phyloP scores from a whole-genome alignment of 2,113 vertebrate genomes.

The Notothenia coriiceps region DNA sequence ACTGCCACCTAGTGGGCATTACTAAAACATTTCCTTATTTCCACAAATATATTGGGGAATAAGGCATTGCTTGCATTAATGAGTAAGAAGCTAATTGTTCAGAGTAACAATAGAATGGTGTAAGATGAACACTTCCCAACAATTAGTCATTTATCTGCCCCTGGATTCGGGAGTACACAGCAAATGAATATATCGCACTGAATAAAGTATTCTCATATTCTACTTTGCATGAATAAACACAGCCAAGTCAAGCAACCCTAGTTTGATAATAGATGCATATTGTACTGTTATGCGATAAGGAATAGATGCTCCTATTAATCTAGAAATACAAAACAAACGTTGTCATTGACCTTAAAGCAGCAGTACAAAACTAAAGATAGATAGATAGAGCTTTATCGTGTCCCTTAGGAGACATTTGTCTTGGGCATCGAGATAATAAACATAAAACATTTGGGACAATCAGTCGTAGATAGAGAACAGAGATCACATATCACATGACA shows the following conservation, averaged over 20 bases:
- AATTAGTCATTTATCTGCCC: neutral
- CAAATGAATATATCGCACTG: neutral
- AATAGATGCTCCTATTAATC: neutral
- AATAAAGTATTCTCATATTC: neutral
- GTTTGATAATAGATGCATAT: neutral
- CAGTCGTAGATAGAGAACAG: too few relatives aligned
- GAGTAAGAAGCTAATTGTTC: neutral
- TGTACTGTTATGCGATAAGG: neutral
- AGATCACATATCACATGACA: too few relatives aligned
- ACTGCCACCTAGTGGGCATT: slow-evolving; percentile 75
- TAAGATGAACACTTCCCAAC: neutral
- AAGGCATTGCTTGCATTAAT: neutral
- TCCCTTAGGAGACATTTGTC: too few relatives aligned
- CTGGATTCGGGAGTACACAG: neutral
- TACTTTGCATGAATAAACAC: neutral
- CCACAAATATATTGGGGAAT: neutral
- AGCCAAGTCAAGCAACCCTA: neutral
- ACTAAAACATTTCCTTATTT: neutral
- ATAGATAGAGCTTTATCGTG: too few relatives aligned
- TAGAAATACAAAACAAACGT: neutral
- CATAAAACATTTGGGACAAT: too few relatives aligned
- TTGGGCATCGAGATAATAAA: too few relatives aligned
- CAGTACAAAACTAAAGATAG: neutral
- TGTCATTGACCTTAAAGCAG: neutral
- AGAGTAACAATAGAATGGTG: neutral